Evolutionary conservation across 2,888 invertebrate genomes (phyloP), one percentile per base, ranked within the genome.

Genomic region (Pollenia amentaria): DNA sequence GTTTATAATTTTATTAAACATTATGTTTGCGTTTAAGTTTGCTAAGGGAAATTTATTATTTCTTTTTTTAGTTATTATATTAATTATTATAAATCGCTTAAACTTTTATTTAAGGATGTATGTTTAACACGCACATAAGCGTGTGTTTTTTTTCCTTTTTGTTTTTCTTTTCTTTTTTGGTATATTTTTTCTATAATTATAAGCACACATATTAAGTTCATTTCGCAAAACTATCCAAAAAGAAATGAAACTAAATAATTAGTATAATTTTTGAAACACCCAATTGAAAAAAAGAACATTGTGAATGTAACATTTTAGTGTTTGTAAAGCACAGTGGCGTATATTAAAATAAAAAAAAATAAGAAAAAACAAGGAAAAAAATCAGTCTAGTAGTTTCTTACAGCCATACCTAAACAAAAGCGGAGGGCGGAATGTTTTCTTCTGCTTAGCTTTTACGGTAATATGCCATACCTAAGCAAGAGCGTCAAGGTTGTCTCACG

Each of bases 251-350:
- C 48, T n/a, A n/a, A 64, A 73, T 46, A 60, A 81, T 81, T 76
- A 77, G 60, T 77, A 81, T 77, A 78, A 81, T 73, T 85, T 69
- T 60, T 69, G 53, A 73, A 82, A 70, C 81, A 81, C 72, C 62
- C 81, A 81, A 77, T 80, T 69, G 57, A 69, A 40, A 51, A 73
- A 42, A 48, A 18, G n/a, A 38, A 21, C 53, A 29, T 64, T 78
- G 40, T 72, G 21, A 16, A n/a, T 51, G 51, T 60, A 9, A 21
- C 75, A 46, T 42, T 75, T 51, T 16, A 70, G 29, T 16, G 44
- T 44, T 57, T 48, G 57, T 42, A 48, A 75, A 40, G 69, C 51
- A 29, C 29, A 29, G 29, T 29, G 29, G 6, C 4, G 29, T 29
- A 29, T 6, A 6, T 29, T 29, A 29, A 29, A 29, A 29, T 6